A percentile compares a stretch with the other conserved stretches of the same genome.
phyloP scores from a whole-genome alignment of 2,888 invertebrate species.

The Drosophila ustulata region DNA sequence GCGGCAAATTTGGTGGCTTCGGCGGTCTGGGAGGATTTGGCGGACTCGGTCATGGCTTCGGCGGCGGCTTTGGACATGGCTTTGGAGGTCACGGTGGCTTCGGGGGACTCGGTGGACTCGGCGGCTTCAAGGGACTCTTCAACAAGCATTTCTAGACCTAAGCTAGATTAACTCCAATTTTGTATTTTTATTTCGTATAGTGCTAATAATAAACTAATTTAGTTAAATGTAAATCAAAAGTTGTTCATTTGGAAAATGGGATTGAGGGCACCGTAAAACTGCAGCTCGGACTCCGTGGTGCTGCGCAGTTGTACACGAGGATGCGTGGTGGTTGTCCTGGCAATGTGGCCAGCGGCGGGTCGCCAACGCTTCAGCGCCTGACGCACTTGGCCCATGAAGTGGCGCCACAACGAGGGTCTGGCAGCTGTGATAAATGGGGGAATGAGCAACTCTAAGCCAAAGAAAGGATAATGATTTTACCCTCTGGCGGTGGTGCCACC shows the following conservation, averaged over 20 bases:
- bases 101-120: slow-evolving; percentile 65
- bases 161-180: slow-evolving; percentile 11
- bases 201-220: slow-evolving; percentile 47
- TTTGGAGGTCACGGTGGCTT: slow-evolving; percentile 18
- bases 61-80: background rate
- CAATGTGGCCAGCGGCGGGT: background rate
- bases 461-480: slow-evolving; percentile 31
- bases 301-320: slow-evolving; percentile 25
- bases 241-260: slow-evolving; percentile 63
- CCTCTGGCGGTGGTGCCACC: slow-evolving; percentile 58
- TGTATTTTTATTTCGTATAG: slow-evolving; percentile 26
- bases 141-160: slow-evolving; percentile 59
- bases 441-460: too few relatives aligned
- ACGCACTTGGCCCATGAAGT: slow-evolving; percentile 53
- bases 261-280: slow-evolving; percentile 71
- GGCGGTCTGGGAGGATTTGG: slow-evolving; percentile 43
- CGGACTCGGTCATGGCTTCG: background rate
- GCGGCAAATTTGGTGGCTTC: slow-evolving; percentile 53
- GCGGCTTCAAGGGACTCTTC: slow-evolving; percentile 77
- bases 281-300: slow-evolving; percentile 36
- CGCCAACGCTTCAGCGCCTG: slow-evolving; percentile 31
- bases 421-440: background rate
- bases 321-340: slow-evolving; percentile 2
- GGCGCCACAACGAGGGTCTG: slow-evolving; percentile 45
- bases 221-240: slow-evolving; percentile 37